Evolutionary conservation across 1,140 invertebrate species (phyloP).

Genomic region (Orussus abietinus): DNA sequence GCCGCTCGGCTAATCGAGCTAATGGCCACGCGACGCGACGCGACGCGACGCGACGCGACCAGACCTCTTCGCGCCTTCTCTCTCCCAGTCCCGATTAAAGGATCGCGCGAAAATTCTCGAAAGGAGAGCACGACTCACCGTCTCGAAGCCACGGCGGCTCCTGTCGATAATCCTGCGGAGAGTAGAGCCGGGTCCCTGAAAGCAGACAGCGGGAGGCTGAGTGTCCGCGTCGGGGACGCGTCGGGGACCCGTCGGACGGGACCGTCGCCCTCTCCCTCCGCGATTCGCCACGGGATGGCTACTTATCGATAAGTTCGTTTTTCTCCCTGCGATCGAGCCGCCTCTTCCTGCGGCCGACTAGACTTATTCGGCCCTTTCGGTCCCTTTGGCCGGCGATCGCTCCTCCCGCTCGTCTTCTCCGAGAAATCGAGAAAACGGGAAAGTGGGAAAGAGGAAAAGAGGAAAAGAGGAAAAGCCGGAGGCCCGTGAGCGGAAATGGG

Average conservation of each 20-base stretch:
- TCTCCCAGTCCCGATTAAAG: no score
- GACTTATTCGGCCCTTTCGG: no score
- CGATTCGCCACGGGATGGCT: slow-evolving; percentile 38
- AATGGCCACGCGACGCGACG: no score
- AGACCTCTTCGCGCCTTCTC: no score
- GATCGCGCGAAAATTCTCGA: no score
- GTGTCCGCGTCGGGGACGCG: slow-evolving; percentile 4
- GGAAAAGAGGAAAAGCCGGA: slow-evolving; percentile 10
- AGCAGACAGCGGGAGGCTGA: no score
- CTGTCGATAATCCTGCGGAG: slow-evolving; percentile 35
- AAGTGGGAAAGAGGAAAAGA: slow-evolving; percentile 5
- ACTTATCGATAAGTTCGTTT: slow-evolving; percentile 39
- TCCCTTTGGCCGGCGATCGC: neutral
- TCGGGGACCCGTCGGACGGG: slow-evolving; percentile 31
- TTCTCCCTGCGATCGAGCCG: slow-evolving; percentile 3
- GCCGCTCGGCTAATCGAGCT: no score
- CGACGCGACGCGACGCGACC: no score
- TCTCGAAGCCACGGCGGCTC: slow-evolving; percentile 45
- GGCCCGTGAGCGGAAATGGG: neutral
- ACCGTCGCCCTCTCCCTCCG: no score
- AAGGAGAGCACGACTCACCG: no score
- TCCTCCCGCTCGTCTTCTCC: neutral
- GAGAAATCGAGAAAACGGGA: neutral
- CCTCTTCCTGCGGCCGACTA: no score
- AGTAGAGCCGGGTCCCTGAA: slow-evolving; percentile 38